These are phyloP conservation scores for Mionectes olivaceus DNA, from an alignment of 2,797 vertebrate genomes.

Conservation along the genomic window DNA sequence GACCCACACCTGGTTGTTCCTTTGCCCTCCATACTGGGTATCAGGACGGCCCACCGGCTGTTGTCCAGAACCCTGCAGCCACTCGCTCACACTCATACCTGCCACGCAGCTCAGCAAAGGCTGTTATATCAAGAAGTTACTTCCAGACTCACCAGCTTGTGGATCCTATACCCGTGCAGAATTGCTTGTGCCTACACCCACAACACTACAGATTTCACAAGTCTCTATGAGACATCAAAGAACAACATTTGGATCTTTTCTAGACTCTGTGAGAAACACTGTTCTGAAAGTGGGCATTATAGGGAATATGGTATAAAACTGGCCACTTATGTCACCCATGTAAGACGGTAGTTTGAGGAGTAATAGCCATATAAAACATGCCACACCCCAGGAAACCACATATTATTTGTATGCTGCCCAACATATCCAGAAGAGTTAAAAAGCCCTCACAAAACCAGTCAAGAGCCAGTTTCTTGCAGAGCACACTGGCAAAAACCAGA, in stretches of 20 bases:
- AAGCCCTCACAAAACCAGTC: background rate
- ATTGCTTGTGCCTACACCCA: background rate
- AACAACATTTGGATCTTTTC: background rate
- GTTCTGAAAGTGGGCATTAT: background rate
- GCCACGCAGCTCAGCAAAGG: background rate
- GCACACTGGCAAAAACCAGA: background rate
- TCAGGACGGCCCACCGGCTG: background rate
- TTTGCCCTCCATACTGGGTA: background rate
- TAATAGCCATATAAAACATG: background rate
- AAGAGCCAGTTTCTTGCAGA: background rate
- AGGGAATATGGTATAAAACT: background rate
- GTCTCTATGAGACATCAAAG: background rate
- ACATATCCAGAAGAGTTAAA: background rate
- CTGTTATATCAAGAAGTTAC: background rate
- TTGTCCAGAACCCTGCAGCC: background rate
- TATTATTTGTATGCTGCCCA: background rate
- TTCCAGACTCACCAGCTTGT: background rate
- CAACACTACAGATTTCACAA: background rate
- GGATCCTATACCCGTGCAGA: background rate
- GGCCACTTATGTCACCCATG: background rate
- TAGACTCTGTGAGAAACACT: background rate
- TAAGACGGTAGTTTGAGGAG: background rate
- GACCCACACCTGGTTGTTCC: background rate
- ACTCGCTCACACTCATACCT: background rate
- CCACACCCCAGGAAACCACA: background rate